Evolutionary conservation across 2,888 invertebrate genomes (phyloP), one percentile per base, ranked within the genome.

Genomic region (Psococerastis gibbosa): DNA sequence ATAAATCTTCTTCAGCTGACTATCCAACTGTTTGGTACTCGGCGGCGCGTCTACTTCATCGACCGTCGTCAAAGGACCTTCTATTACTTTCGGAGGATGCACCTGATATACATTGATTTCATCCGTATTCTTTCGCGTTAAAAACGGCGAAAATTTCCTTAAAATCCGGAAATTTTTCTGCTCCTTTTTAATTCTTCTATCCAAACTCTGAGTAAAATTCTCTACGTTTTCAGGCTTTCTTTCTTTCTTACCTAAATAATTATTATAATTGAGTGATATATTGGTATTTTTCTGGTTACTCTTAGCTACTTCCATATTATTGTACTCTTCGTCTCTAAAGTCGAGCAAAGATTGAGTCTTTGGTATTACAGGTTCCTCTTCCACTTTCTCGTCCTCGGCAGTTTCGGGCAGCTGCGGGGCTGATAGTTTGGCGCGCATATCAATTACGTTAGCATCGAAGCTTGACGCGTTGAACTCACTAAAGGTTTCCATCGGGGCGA

Each of bases 391-490:
- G 5, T 9, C 20, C 22, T 38, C 38, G 20, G 38, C 9, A 18
- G 15, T n/a, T 38, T 38, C 38, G 5, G n/a, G 9, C n/a, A 38
- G 15, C 11, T 38, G 20, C 20, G 22, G 22, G 5, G 13, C 20
- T 20, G 17, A 13, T 4, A 20, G 38, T 38, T 38, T 38, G 38
- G 13, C 22, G 15, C 38, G 16, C 9, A 20, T 20, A 11, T 38
- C 38, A 3, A 38, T 38, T 6, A 38, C 22, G 17, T 17, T 38
- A 5, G 38, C 20, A 43, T 43, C 38, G 9, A 46, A 46, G 17
- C 43, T 46, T 17, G 44, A 45, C 17, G 46, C 44, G 18, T 41
- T 46, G 41, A 46, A 46, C 41, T 46, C 46, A 31, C 44, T 46
- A 13, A 17, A 13, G 41, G 6, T 42, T 16, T 38, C 38, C 9